These are phyloP conservation scores for Orchesella flavescens DNA, from an alignment of 2,888 invertebrate genomes.

Conservation along the genomic window DNA sequence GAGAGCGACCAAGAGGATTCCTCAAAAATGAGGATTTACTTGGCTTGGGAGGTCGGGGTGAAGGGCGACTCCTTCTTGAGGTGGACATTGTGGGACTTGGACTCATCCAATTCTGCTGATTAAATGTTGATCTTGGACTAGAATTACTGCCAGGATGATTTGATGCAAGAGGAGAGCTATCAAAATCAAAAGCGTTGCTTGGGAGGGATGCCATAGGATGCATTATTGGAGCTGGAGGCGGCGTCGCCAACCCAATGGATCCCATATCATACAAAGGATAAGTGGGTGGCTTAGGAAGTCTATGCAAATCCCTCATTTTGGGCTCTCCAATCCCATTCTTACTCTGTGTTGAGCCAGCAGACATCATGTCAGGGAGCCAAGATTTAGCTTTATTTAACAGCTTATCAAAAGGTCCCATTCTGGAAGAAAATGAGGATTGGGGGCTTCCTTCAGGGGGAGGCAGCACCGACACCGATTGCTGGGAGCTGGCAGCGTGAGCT, in stretches of 20 bases:
- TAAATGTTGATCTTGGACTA: conserved; percentile 49
- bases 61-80: conserved; percentile 34
- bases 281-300: conserved; percentile 71
- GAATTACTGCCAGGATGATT: too few relatives aligned
- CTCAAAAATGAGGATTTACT: conserved; percentile 45
- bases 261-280: conserved; percentile 71
- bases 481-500: background rate
- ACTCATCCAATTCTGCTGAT: conserved; percentile 61
- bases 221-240: conserved; percentile 71
- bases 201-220: conserved; percentile 70
- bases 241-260: conserved; percentile 68
- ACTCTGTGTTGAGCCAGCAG: background rate
- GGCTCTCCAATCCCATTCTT: conserved; percentile 46
- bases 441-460: conserved; percentile 5
- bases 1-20: conserved; percentile 32
- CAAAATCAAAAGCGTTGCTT: conserved; percentile 53
- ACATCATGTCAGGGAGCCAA: conserved; percentile 60
- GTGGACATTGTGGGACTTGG: conserved; percentile 55
- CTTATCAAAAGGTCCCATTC: conserved; percentile 54
- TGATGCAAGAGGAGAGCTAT: conserved; percentile 16
- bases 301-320: conserved; percentile 67
- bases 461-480: conserved; percentile 10
- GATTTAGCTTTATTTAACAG: conserved; percentile 47
- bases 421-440: conserved; percentile 7
- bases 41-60: conserved; percentile 48